phyloP scores from a whole-genome alignment of 2,888 invertebrate species.

The Tetranychus piercei region DNA sequence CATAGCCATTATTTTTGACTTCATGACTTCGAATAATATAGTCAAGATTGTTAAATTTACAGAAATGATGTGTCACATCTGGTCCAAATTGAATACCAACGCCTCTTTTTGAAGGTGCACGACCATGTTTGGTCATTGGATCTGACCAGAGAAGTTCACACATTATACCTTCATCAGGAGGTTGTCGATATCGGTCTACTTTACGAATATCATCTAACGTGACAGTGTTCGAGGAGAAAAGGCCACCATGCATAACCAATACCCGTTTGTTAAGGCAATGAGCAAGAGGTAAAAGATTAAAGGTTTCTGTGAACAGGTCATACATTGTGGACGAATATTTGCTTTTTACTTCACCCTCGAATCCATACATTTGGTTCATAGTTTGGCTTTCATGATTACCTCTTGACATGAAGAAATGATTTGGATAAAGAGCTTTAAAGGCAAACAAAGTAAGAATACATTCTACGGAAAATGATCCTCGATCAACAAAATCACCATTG shows the following conservation, averaged over 20 bases:
- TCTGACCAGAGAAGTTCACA: constrained; percentile 98
- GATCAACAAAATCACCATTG: constrained; percentile 72
- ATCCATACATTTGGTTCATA: constrained; percentile 99
- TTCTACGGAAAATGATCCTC: constrained; percentile 97
- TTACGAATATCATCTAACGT: constrained; percentile 76
- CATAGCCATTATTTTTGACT: constrained; percentile 89
- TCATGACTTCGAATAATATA: constrained; percentile 93
- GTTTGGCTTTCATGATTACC: constrained; percentile 93
- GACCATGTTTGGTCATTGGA: constrained; percentile 70
- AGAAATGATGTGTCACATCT: constrained; percentile 74
- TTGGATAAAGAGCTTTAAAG: constrained; percentile 82
- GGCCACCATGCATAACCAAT: constrained; percentile 88
- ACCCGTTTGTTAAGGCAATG: constrained; percentile 77
- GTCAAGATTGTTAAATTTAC: constrained; percentile 62
- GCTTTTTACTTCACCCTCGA: constrained; percentile 89
- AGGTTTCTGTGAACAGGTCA: constrained; percentile 92
- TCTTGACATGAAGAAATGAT: constrained; percentile 92
- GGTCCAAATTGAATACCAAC: constrained; percentile 98
- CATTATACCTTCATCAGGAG: constrained; percentile 93
- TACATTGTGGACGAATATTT: constrained; percentile 91
- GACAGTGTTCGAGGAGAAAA: constrained; percentile 80
- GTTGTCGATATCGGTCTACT: constrained; percentile 81
- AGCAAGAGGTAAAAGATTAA: constrained; percentile 87
- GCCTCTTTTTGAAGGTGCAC: constrained; percentile 84
- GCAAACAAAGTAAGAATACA: constrained; percentile 94